Conservation (phyloP, 2,797 vertebrate species). For the Euthynnus affinis region DNA sequence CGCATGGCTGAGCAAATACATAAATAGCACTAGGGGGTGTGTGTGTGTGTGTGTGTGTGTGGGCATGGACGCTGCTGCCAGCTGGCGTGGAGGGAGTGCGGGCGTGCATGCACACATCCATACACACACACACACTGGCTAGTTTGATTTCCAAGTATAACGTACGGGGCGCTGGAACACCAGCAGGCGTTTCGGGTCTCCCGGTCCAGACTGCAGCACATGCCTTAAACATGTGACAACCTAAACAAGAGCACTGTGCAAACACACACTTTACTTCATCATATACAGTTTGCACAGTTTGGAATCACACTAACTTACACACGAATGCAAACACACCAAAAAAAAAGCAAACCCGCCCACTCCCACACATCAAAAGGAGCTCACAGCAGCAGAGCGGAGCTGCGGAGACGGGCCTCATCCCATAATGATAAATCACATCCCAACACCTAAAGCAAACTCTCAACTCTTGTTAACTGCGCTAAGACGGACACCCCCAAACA, state of each 20-base stretch:
- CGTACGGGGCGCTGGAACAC: conserved; percentile 66
- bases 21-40: conserved; percentile 60
- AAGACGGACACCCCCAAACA: conserved; percentile 48
- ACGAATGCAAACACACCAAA: conserved; percentile 48
- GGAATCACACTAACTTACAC: conserved; percentile 1
- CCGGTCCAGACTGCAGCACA: conserved; percentile 59
- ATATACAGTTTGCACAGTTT: conserved; percentile 14
- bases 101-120: conserved; percentile 9
- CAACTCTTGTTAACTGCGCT: conserved; percentile 18
- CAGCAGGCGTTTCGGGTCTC: conserved; percentile 56
- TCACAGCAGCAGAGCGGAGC: conserved; percentile 41
- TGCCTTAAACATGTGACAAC: conserved; percentile 66
- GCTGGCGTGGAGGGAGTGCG: conserved; percentile 46
- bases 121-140: conserved; percentile 46
- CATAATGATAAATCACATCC: conserved; percentile 65
- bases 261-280: background rate
- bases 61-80: conserved; percentile 52
- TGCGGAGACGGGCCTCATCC: conserved; percentile 44
- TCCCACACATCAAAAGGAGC: conserved; percentile 62
- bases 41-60: conserved; percentile 31
- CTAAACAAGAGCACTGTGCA: conserved; percentile 26
- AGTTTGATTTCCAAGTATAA: conserved; percentile 62
- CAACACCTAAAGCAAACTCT: conserved; percentile 50
- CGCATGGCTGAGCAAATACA: conserved; percentile 72
- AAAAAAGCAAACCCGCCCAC: conserved; percentile 35